Conservation (phyloP, 2,797 vertebrate genomes). For the Philypnodon macrostomus region DNA sequence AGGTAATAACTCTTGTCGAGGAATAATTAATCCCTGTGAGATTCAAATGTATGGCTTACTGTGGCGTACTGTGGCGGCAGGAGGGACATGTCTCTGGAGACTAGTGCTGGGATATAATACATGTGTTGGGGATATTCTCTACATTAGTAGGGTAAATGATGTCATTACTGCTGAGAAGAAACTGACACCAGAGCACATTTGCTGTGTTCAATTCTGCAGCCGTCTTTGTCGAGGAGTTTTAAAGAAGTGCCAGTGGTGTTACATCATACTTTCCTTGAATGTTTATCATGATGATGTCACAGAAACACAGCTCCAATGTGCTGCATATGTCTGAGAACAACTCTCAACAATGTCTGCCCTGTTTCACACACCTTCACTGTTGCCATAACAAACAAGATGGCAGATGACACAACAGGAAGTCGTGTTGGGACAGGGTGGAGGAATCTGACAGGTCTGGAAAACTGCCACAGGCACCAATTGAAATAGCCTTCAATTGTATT, state of each 20-base stretch:
- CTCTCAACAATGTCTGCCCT: constrained; percentile 14
- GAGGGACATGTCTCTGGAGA: constrained; percentile 21
- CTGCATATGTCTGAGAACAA: constrained; percentile 30
- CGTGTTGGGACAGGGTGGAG: constrained; percentile 32
- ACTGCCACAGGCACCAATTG: constrained; percentile 11
- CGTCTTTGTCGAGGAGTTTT: neutral
- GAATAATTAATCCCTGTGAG: constrained; percentile 64
- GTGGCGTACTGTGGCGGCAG: constrained; percentile 9
- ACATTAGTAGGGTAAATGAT: constrained; percentile 25
- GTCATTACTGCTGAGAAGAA: constrained; percentile 5
- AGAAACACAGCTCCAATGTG: constrained; percentile 6
- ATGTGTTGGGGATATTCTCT: constrained; percentile 13
- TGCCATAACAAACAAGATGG: constrained; percentile 74
- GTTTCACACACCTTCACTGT: constrained; percentile 40
- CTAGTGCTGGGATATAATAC: constrained; percentile 13
- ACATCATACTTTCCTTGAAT: constrained; percentile 15
- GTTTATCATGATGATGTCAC: constrained; percentile 10
- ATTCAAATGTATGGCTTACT: constrained; percentile 25
- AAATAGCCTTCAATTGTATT: constrained; percentile 4
- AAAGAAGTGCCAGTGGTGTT: neutral
- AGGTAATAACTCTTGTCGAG: constrained; percentile 38
- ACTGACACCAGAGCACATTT: neutral
- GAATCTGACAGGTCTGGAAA: constrained; percentile 47
- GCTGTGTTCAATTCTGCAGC: neutral
- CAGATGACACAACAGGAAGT: constrained; percentile 61